Conservation (phyloP, 2,797 vertebrate species). For the Protosalanx chinensis region DNA sequence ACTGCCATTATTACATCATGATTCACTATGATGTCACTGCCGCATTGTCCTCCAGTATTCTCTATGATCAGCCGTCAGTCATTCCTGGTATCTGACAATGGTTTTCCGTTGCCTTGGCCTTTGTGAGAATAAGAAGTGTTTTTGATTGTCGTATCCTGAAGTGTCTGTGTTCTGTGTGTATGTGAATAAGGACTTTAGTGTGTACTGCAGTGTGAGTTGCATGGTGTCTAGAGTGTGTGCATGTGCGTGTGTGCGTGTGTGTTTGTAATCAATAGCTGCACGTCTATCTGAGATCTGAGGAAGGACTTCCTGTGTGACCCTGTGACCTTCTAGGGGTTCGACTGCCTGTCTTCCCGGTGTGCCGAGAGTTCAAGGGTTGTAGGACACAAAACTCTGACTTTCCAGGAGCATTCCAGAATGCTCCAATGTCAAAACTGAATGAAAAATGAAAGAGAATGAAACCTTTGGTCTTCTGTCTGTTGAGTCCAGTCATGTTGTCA, state of each 20-base stretch:
- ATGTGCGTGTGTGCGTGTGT: slow-evolving; percentile 30
- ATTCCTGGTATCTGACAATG: slow-evolving; percentile 34
- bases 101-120: slow-evolving; percentile 48
- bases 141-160: slow-evolving; percentile 46
- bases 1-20: slow-evolving; percentile 27
- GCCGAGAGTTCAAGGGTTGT: slow-evolving; percentile 49
- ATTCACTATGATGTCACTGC: slow-evolving; percentile 52
- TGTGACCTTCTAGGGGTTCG: slow-evolving; percentile 54
- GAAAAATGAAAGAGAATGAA: slow-evolving; percentile 42
- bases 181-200: slow-evolving; percentile 44
- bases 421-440: slow-evolving; percentile 66
- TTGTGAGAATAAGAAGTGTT: slow-evolving; percentile 47
- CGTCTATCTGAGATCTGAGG: slow-evolving; percentile 23
- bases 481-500: slow-evolving; percentile 40
- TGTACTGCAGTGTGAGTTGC: slow-evolving; percentile 55
- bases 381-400: slow-evolving; percentile 26
- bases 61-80: no score
- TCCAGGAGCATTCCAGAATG: slow-evolving; percentile 30
- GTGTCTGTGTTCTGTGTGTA: slow-evolving; percentile 39
- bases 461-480: slow-evolving; percentile 48
- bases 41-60: slow-evolving; percentile 37
- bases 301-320: slow-evolving; percentile 42
- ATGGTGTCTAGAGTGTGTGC: slow-evolving; percentile 58
- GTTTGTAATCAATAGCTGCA: slow-evolving; percentile 11
- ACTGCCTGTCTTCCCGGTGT: slow-evolving; percentile 74